phyloP scores from a whole-genome alignment of 2,797 vertebrate species.

The Microhierax caerulescens region DNA sequence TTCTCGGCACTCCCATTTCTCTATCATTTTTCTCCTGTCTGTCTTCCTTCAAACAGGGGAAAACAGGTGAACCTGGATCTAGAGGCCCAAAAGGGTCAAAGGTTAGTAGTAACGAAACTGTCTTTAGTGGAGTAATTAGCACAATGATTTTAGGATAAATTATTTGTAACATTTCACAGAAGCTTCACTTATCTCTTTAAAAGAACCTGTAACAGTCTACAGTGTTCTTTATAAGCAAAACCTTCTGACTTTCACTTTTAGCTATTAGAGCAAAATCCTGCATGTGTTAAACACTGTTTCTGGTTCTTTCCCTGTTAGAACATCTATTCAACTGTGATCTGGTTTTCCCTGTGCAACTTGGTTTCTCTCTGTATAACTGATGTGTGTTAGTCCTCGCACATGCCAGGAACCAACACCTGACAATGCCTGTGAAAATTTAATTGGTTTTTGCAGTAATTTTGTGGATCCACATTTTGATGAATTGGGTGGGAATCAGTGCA shows the following conservation, averaged over 20 bases:
- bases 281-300: background rate
- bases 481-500: background rate
- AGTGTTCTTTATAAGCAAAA: background rate
- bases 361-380: conserved; percentile 19
- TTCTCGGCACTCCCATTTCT: conserved; percentile 36
- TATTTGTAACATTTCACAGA: background rate
- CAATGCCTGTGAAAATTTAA: background rate
- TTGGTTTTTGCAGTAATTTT: background rate
- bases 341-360: background rate
- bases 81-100: conserved; percentile 93
- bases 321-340: background rate
- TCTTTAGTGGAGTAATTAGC: background rate
- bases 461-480: background rate
- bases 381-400: background rate
- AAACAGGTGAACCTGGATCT: conserved; percentile 88
- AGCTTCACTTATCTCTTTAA: background rate
- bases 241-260: background rate
- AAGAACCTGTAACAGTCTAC: background rate
- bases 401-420: background rate
- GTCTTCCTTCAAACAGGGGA: conserved; percentile 82
- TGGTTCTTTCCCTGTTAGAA: background rate
- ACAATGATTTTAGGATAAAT: background rate
- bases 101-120: conserved; percentile 79
- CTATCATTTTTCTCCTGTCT: conserved; percentile 47
- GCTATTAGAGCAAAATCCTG: background rate